Evolutionary conservation across 1,140 invertebrate species (phyloP).

Genomic region (Tetramorium parvispinum): DNA sequence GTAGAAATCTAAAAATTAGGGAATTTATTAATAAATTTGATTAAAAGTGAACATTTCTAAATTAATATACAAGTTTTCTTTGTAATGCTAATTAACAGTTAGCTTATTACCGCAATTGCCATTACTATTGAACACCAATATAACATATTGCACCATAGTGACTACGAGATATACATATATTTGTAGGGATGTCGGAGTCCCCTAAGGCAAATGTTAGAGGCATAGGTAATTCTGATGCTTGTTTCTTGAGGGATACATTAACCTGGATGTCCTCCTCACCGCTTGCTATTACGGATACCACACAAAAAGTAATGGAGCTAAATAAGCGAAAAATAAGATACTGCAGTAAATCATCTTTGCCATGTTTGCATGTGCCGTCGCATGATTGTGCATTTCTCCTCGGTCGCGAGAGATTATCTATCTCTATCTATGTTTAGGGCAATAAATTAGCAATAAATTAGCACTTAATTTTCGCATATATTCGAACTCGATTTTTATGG

Average conservation of each 20-base stretch:
- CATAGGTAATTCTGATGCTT: neutral
- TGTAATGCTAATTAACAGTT: neutral
- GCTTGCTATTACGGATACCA: neutral
- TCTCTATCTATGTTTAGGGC: too few relatives aligned
- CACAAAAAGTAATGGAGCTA: neutral
- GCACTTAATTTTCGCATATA: too few relatives aligned
- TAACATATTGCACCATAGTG: neutral
- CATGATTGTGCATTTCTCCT: constrained; percentile 10
- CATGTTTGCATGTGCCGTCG: constrained; percentile 46
- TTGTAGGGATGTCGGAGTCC: neutral
- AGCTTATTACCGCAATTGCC: constrained; percentile 57
- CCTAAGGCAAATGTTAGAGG: neutral
- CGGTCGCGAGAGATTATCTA: too few relatives aligned
- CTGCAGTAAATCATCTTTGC: neutral
- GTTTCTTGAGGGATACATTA: neutral
- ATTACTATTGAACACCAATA: neutral
- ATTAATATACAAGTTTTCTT: neutral
- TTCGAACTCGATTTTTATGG: too few relatives aligned
- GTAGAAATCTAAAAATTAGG: neutral
- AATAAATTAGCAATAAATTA: too few relatives aligned
- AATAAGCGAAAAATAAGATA: constrained; percentile 2
- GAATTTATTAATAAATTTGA: neutral
- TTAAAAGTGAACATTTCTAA: neutral
- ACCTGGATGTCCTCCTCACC: neutral
- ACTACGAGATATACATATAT: neutral